Conservation (phyloP, 2,888 invertebrate genomes). For the Anagyrus pseudococci region DNA sequence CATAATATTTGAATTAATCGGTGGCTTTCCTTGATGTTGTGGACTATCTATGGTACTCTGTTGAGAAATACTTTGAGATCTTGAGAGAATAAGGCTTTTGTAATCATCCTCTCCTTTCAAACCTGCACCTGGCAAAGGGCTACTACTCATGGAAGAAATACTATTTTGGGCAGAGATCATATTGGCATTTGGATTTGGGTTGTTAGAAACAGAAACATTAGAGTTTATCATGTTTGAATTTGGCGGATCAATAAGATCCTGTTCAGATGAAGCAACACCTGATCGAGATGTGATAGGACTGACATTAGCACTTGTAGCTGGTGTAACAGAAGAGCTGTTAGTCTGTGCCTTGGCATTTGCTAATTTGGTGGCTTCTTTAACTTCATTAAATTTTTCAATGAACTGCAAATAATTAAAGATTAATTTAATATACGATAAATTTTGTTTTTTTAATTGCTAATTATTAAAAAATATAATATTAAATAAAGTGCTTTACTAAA, state of each 20-base stretch:
- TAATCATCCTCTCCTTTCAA: slow-evolving; percentile 58
- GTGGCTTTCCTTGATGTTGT: slow-evolving; percentile 66
- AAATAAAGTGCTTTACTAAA: no score
- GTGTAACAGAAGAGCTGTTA: slow-evolving; percentile 76
- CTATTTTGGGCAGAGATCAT: slow-evolving; percentile 60
- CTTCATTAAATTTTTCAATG: slow-evolving; percentile 98
- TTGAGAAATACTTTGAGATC: slow-evolving; percentile 58
- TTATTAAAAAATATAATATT: background rate
- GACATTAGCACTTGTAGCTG: slow-evolving; percentile 86
- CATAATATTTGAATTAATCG: slow-evolving; percentile 41
- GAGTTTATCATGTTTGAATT: slow-evolving; percentile 64
- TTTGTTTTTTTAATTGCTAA: no score
- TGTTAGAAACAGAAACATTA: slow-evolving; percentile 59
- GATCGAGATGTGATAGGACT: slow-evolving; percentile 81
- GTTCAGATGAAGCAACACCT: slow-evolving; percentile 63
- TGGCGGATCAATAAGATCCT: slow-evolving; percentile 65
- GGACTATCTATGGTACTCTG: slow-evolving; percentile 68
- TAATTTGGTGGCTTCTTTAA: slow-evolving; percentile 90
- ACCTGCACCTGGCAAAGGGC: slow-evolving; percentile 56
- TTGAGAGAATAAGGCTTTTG: slow-evolving; percentile 57
- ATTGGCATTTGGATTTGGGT: slow-evolving; percentile 58
- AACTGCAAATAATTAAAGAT: slow-evolving; percentile 68
- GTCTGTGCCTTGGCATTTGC: slow-evolving; percentile 70
- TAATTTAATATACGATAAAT: background rate
- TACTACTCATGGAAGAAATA: slow-evolving; percentile 58